A percentile compares a stretch with the other conserved stretches of the same genome.
Evolutionary conservation across 2,888 invertebrate species (phyloP).

Genomic region (Cyrtodaria siliqua): DNA sequence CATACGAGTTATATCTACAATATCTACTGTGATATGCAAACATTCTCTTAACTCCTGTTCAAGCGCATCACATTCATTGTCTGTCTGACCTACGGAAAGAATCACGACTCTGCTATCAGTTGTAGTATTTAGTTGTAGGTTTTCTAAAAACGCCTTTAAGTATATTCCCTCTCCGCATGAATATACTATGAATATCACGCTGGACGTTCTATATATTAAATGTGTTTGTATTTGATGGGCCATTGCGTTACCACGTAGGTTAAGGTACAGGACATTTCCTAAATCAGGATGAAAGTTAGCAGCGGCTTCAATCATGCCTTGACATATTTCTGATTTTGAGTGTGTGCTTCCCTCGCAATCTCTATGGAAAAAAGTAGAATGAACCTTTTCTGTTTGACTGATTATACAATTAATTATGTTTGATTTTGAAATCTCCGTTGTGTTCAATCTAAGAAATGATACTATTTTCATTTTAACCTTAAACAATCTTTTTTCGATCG

Average conservation of each 20-base stretch:
- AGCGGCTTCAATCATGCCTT: not conserved
- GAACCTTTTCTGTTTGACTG: slow-evolving; percentile 3
- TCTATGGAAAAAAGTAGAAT: slow-evolving; percentile 6
- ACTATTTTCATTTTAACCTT: not conserved
- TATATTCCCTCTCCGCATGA: no score
- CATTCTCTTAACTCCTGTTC: no score
- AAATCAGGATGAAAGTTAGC: not conserved
- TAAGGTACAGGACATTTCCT: not conserved
- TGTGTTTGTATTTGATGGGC: not conserved
- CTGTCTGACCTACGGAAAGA: no score
- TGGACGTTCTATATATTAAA: not conserved
- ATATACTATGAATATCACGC: no score
- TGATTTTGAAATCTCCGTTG: slow-evolving; percentile 4
- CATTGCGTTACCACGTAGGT: slow-evolving; percentile 1
- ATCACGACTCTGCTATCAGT: no score
- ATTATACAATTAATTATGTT: not conserved
- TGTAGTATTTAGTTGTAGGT: no score
- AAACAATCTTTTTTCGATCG: not conserved
- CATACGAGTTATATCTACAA: no score
- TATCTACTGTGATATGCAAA: no score
- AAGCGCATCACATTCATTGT: no score
- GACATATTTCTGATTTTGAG: not conserved
- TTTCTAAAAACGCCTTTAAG: no score
- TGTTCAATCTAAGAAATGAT: not conserved
- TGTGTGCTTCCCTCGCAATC: not conserved